Conservation (phyloP, 2,113 vertebrate species). For the human region DNA sequence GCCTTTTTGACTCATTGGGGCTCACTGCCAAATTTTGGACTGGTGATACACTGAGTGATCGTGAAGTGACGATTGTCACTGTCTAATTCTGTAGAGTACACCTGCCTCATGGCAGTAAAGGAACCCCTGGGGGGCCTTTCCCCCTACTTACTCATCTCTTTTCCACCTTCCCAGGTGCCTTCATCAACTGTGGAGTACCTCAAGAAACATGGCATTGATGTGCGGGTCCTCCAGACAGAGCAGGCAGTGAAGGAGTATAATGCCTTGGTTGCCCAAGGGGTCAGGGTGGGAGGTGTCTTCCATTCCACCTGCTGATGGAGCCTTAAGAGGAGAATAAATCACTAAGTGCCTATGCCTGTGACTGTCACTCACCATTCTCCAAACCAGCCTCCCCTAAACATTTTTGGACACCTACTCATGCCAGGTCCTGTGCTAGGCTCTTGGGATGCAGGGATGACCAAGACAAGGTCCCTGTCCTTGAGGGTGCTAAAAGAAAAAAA, state of each 20-base stretch:
- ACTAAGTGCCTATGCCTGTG: neutral
- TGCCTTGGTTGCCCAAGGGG: conserved; percentile 87
- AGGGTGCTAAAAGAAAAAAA: neutral
- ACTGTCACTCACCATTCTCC: neutral
- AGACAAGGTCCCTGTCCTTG: neutral
- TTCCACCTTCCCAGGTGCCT: conserved; percentile 87
- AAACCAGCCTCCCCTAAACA: neutral
- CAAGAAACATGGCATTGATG: conserved; percentile 87
- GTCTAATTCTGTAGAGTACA: neutral
- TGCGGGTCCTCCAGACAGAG: conserved; percentile 92
- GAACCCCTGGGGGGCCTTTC: neutral
- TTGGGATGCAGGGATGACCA: neutral
- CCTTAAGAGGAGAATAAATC: conserved; percentile 54
- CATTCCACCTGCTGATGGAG: conserved; percentile 95
- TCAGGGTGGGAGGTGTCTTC: conserved; percentile 93
- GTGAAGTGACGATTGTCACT: neutral
- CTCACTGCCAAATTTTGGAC: neutral
- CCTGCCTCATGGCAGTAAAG: neutral
- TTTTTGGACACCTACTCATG: neutral
- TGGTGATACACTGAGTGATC: neutral
- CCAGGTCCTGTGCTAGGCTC: neutral
- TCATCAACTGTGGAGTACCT: conserved; percentile 91
- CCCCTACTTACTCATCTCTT: neutral
- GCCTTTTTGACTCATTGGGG: neutral
- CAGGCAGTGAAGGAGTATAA: conserved; percentile 94